phyloP scores from a whole-genome alignment of 2,888 invertebrate genomes.

The Monoplex corrugatus region DNA sequence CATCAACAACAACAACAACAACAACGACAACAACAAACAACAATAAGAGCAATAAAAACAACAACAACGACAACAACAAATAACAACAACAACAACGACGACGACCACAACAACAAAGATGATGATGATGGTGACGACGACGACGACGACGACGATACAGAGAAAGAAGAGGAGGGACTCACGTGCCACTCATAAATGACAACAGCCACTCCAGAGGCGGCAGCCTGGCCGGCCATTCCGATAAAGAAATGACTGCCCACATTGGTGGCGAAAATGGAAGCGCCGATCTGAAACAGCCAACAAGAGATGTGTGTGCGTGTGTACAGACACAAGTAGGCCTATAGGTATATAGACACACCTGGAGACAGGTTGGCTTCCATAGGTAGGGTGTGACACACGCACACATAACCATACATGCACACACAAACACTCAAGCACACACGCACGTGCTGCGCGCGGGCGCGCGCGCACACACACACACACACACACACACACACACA shows the following conservation, averaged over 20 bases:
- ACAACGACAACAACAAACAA: slow-evolving; percentile 63
- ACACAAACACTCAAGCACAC: not conserved
- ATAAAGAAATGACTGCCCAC: slow-evolving; percentile 66
- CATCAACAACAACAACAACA: slow-evolving; percentile 59
- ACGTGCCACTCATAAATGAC: slow-evolving; percentile 74
- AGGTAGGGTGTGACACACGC: not conserved
- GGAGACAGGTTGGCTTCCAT: no score
- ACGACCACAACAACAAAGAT: not conserved
- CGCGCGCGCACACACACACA: not conserved
- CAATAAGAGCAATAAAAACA: not conserved
- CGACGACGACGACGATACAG: not conserved
- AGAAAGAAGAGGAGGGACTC: slow-evolving; percentile 46
- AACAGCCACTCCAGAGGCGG: slow-evolving; percentile 66
- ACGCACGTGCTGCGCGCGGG: no score
- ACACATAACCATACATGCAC: not conserved
- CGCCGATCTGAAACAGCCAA: slow-evolving; percentile 64
- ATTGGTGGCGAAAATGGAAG: slow-evolving; percentile 64
- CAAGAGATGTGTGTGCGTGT: no score
- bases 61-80: not conserved
- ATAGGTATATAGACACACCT: not conserved
- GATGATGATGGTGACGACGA: no score
- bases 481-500: not conserved
- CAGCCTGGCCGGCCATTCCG: slow-evolving; percentile 70
- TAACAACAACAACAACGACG: no score
- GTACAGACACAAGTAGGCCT: not conserved